Conservation (phyloP, 1,140 invertebrate species). For the Conus ventricosus region DNA sequence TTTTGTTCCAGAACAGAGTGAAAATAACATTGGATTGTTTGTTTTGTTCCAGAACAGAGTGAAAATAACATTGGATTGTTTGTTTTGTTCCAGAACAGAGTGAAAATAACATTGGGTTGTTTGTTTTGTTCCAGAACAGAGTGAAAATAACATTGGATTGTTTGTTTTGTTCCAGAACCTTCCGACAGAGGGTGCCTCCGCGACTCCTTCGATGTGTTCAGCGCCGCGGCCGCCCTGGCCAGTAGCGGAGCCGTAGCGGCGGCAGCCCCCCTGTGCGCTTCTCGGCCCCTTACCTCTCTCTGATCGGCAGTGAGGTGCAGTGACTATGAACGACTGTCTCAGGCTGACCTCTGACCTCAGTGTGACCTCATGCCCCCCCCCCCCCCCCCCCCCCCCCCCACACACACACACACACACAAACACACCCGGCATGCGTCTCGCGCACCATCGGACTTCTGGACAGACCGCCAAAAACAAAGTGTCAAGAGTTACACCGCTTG, state of each 20-base stretch:
- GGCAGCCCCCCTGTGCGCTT: slow-evolving; percentile 32
- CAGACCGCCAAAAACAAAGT: not conserved
- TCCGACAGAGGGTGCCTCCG: slow-evolving; percentile 19
- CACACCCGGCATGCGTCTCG: not conserved
- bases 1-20: no score
- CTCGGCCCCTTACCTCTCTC: slow-evolving; percentile 22
- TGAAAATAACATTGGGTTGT: no score
- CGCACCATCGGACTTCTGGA: not conserved
- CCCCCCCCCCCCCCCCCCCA: not conserved
- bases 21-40: no score
- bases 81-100: no score
- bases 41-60: no score
- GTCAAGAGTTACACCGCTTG: no score
- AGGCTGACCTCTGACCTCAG: slow-evolving; percentile 23
- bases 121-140: no score
- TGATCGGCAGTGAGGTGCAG: slow-evolving; percentile 32
- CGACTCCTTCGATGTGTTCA: slow-evolving; percentile 33
- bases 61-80: no score
- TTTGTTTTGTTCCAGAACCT: slow-evolving; percentile 17
- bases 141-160: no score
- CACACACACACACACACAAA: no score
- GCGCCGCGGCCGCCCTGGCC: slow-evolving; percentile 25
- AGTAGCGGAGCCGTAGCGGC: not conserved
- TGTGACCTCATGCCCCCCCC: not conserved
- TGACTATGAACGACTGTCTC: slow-evolving; percentile 6